Base-by-base conservation (phyloP, 1,140 invertebrate species). In the Ridgeia piscesae region DNA sequence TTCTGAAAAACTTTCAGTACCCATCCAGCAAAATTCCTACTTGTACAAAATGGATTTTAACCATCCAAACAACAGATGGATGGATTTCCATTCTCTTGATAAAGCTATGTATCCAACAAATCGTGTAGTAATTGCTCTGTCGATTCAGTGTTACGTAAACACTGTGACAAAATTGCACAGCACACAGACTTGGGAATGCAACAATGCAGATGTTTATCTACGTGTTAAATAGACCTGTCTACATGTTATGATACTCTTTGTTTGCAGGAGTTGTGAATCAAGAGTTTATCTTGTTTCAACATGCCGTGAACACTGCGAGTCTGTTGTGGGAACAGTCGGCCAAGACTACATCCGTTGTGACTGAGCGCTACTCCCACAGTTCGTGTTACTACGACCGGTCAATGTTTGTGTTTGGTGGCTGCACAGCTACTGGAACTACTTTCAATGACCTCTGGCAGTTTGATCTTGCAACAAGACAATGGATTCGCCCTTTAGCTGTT, bases 391-490 rank as follows among this genome's bases (percentile, higher is more conserved):
- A 97, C 95, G 94, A 95, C 89, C 94, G 95, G 92, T 95, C 94
- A 2, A 98, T 99, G 98, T 99, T 98, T 95, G 97, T 99, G 48
- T 99, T 99, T 97, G 99, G 99, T 91, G 99, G 99, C 0, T 99
- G 98, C 94, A 99, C 98, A n/a, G 98, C 98, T 48, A 98, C 98
- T 77, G 98, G 97, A 94, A 99, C 99, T 33, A 98, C 99, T 17
- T 99, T 99, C 94, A 99, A 99, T 97, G 99, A 99, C 96, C 96
- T 99, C 14, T 99, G 99, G 99, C 97, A 97, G 93, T 97, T 99
- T 95, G 98, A 99, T 96, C 96, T 99, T 89, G 97, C 98, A 11
- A 97, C 97, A 89, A 96, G 98, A 94, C 96, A 97, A 94, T 99
- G 98, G 98, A 95, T 95, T 33, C 93, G 96, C 33, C 96, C 96